Conservation (phyloP, 1,140 invertebrate species). For the Drosophila ohnishii region DNA sequence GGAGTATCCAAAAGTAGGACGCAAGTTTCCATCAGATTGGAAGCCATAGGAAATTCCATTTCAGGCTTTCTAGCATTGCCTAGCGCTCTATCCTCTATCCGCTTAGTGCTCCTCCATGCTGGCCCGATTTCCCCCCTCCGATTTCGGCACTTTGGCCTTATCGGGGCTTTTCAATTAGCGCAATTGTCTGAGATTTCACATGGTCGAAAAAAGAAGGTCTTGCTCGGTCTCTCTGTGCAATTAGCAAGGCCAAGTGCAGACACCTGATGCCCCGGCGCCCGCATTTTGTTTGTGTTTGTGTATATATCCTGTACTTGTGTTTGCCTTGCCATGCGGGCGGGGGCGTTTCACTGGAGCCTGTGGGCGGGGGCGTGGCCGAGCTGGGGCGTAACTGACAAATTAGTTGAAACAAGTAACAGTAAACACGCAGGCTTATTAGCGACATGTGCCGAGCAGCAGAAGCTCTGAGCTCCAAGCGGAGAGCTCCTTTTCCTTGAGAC, state of each 20-base stretch:
- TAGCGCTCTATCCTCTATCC: constrained; percentile 6
- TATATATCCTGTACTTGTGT: constrained; percentile 30
- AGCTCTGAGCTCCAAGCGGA: constrained; percentile 1
- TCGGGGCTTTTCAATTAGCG: constrained; percentile 77
- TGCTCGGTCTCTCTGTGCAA: constrained; percentile 45
- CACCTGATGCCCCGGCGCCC: constrained; percentile 62
- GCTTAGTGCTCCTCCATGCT: neutral
- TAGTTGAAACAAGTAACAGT: constrained; percentile 79
- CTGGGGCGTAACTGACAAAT: constrained; percentile 75
- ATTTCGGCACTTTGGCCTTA: constrained; percentile 58
- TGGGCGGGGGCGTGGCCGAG: constrained; percentile 20
- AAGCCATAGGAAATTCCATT: constrained; percentile 15
- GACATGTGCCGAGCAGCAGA: constrained; percentile 67
- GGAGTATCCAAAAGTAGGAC: neutral
- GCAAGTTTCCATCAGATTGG: constrained; percentile 32
- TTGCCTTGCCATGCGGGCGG: constrained; percentile 61
- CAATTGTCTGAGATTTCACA: constrained; percentile 78
- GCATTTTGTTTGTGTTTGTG: constrained; percentile 21
- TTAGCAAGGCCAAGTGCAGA: constrained; percentile 79
- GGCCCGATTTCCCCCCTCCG: constrained; percentile 12
- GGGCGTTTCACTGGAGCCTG: neutral
- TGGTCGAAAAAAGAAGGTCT: constrained; percentile 60
- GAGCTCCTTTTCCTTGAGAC: constrained; percentile 48
- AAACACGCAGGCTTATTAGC: constrained; percentile 81
- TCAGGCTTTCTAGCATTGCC: neutral